Evolutionary conservation across 2,113 vertebrate genomes (phyloP).

Genomic region (Meriones unguiculatus): DNA sequence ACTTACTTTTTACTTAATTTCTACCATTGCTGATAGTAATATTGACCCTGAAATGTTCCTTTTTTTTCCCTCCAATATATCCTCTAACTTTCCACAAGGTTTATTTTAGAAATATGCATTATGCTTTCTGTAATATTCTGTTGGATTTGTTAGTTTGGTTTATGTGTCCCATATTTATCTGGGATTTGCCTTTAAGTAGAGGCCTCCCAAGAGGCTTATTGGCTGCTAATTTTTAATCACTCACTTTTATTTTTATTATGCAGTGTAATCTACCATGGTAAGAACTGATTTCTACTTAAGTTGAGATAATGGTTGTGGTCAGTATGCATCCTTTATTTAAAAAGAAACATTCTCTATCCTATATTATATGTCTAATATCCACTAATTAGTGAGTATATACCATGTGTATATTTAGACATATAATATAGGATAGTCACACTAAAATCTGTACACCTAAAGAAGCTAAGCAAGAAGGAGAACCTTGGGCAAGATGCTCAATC

Average conservation of each 20-base stretch:
- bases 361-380: no score
- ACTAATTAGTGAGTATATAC: no score
- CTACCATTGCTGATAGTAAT: background rate
- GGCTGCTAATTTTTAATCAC: background rate
- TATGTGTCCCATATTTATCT: background rate
- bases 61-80: background rate
- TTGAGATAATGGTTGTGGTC: background rate
- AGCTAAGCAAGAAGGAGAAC: no score
- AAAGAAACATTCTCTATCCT: conserved; percentile 1
- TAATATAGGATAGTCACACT: no score
- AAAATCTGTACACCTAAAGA: no score
- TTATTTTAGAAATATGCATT: background rate
- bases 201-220: background rate
- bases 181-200: background rate
- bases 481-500: no score
- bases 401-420: no score
- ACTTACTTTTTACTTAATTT: background rate
- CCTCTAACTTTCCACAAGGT: background rate
- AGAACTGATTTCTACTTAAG: background rate
- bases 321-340: background rate
- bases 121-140: background rate
- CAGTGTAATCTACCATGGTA: background rate
- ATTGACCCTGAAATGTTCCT: background rate
- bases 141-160: background rate
- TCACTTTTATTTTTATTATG: background rate